Evolutionary conservation across 2,888 invertebrate genomes (phyloP), one percentile per base, ranked within the genome.

Genomic region (Chydorus sphaericus): DNA sequence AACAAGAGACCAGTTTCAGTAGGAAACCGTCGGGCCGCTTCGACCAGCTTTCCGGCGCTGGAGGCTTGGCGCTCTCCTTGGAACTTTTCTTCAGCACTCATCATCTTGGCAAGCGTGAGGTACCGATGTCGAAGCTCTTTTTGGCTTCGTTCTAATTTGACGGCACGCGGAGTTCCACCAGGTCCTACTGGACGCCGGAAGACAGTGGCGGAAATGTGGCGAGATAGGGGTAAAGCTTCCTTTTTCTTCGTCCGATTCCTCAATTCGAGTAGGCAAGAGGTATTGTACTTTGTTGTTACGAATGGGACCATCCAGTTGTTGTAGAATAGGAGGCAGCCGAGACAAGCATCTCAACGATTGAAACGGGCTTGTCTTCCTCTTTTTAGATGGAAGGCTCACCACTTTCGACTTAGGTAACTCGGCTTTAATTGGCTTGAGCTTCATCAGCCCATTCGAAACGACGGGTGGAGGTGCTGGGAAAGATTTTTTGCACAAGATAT

Each of bases 111-210:
- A n/a, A 67, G 63, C 58, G 77, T 77, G 20, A 69, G 68, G 54
- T 74, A 69, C 62, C 73, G 70, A 26, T 76, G 67, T 10, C 76
- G 70, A 28, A 76, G 61, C 60, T 74, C 73, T 5, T 55, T 54
- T 53, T 62, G 60, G 31, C 59, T 50, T 18, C 61, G 59, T 29
- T 44, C 55, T 23, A 62, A 28, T 28, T 44, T 44, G 1, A 44
- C 2, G 11, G 20, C 26, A 14, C 44, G 44, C 14, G 44, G 44
- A 20, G 10, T 20, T 1, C 18, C 44, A n/a, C n/a, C n/a, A n/a
- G n/a, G n/a, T n/a, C n/a, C n/a, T 7, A n/a, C 18, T 26, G 44
- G 14, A 10, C 14, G 28, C 23, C 44, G 44, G 14, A 44, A 28
- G 23, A 28, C 26, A 44, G 28, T 44, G 28, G 23, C 26, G 28